Conservation (phyloP, 64 coral and sea anemone species). For the Montipora capricornis region DNA sequence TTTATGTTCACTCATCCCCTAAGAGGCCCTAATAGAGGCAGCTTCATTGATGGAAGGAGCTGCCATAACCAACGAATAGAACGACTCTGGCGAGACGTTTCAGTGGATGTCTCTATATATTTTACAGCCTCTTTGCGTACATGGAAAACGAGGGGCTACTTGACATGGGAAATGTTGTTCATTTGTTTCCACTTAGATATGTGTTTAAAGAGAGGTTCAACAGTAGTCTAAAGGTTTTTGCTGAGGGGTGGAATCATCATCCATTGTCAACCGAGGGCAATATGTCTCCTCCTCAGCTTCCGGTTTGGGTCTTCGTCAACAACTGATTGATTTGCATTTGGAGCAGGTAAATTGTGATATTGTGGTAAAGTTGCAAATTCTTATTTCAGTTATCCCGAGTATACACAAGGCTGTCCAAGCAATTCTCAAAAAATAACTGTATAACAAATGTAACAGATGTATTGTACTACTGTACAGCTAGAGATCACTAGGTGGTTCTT, state of each 20-base stretch:
- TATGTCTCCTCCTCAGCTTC: conserved; percentile 53
- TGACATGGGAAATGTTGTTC: conserved; percentile 57
- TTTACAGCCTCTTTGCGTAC: conserved; percentile 43
- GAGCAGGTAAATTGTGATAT: conserved; percentile 16
- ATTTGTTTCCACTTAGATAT: conserved; percentile 52
- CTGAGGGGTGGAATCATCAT: conserved; percentile 49
- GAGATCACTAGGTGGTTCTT: conserved; percentile 22
- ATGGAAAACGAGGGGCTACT: conserved; percentile 45
- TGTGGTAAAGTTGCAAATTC: conserved; percentile 2
- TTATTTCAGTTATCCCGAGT: neutral
- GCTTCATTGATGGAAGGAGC: conserved; percentile 73
- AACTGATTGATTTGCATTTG: conserved; percentile 19
- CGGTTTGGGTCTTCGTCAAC: conserved; percentile 32
- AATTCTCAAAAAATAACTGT: conserved; percentile 17
- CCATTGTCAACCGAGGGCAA: conserved; percentile 42
- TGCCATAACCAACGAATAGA: conserved; percentile 72
- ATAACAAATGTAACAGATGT: conserved; percentile 18
- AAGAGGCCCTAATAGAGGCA: conserved; percentile 71
- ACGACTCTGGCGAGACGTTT: conserved; percentile 59
- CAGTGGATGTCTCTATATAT: conserved; percentile 54
- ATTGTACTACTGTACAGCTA: conserved; percentile 21
- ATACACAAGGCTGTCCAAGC: conserved; percentile 6
- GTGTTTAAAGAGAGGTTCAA: conserved; percentile 46
- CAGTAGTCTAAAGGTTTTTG: conserved; percentile 51
- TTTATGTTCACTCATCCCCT: conserved; percentile 59